phyloP scores from a whole-genome alignment of 2,797 vertebrate genomes.

The Cercopithecus petaurista region DNA sequence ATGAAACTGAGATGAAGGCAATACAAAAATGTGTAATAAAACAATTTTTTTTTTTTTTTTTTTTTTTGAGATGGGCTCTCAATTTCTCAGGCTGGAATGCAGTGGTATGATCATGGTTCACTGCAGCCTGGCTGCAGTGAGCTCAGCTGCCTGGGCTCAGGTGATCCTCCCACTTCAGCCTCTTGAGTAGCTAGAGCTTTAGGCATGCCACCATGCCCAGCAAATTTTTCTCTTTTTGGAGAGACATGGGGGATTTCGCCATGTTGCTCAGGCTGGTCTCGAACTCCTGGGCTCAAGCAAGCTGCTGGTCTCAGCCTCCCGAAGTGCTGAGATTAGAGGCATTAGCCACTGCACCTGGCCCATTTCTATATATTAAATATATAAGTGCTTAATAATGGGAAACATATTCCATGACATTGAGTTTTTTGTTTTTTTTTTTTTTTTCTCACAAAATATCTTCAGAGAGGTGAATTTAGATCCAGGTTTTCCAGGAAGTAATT shows the following conservation, averaged over 20 bases:
- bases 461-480: not conserved
- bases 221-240: too few relatives aligned
- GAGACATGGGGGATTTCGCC: too few relatives aligned
- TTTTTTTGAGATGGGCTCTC: too few relatives aligned
- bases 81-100: too few relatives aligned
- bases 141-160: not conserved
- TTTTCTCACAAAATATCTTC: not conserved
- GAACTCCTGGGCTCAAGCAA: not conserved
- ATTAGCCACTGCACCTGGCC: not conserved
- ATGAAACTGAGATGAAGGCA: not conserved
- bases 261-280: too few relatives aligned
- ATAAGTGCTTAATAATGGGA: not conserved
- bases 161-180: not conserved
- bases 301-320: not conserved
- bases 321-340: not conserved
- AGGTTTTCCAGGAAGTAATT: slow-evolving; percentile 8
- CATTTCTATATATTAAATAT: slow-evolving; percentile 8
- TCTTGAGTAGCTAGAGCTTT: not conserved
- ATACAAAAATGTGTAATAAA: slow-evolving; percentile 34
- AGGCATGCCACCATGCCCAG: not conserved
- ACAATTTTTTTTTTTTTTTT: not conserved
- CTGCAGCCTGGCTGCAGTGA: too few relatives aligned
- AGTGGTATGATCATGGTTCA: too few relatives aligned
- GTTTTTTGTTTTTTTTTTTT: not conserved
- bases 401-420: not conserved